Evolutionary conservation across 1,140 invertebrate genomes (phyloP).

Genomic region (Lepidurus couesii): DNA sequence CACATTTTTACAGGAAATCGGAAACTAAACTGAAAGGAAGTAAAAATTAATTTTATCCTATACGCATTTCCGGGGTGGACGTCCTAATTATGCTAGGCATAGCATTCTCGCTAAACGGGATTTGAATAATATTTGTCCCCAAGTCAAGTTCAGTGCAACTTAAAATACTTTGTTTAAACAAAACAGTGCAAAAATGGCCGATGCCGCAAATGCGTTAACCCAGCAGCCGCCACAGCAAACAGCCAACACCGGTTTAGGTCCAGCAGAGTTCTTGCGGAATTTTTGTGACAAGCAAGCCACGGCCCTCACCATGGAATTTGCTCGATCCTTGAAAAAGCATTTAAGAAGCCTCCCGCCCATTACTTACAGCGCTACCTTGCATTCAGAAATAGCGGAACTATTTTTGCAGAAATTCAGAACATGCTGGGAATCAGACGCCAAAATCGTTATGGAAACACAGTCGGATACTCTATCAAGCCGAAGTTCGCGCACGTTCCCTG

Average conservation of each 20-base stretch:
- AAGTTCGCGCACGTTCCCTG: not conserved
- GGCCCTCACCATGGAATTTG: not conserved
- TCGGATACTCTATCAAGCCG: not conserved
- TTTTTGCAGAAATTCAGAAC: not conserved
- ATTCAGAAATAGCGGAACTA: not conserved
- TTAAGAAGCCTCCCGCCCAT: not conserved
- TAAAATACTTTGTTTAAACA: not conserved
- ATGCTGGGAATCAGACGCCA: not conserved
- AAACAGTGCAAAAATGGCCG: constrained; percentile 14
- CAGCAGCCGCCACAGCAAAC: not conserved
- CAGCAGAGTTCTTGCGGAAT: not conserved
- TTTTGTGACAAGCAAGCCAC: not conserved
- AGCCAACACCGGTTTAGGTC: not conserved
- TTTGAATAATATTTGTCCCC: not conserved
- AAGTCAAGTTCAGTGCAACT: not conserved
- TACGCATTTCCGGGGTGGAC: not conserved
- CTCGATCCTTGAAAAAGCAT: not conserved
- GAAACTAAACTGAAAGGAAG: not conserved
- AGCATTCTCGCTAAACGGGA: too few relatives aligned
- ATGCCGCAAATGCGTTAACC: not conserved
- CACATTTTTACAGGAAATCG: not conserved
- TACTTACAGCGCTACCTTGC: not conserved
- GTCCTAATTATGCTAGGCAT: not conserved
- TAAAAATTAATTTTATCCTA: not conserved
- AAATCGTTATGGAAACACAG: not conserved